Percentiles rank a stretch among this genome's conserved stretches.
Evolutionary conservation across 2,797 vertebrate species (phyloP).

Genomic region (Gambusia yucatana): DNA sequence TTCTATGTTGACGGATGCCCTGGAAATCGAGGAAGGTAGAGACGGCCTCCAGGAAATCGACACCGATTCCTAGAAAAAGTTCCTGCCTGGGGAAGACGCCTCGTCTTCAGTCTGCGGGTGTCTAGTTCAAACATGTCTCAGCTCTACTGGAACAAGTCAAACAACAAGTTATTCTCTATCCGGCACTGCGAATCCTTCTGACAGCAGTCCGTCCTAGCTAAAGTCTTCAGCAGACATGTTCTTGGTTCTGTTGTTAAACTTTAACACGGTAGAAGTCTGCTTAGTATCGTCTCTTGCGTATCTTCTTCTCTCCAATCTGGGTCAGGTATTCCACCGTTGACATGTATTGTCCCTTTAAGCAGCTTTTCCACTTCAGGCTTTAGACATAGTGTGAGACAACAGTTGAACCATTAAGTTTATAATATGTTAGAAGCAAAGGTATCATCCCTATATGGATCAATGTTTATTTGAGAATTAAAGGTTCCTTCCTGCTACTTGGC

Average conservation of each 20-base stretch:
- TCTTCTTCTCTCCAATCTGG: not conserved
- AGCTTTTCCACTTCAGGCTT: not conserved
- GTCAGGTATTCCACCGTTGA: not conserved
- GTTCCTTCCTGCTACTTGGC: not conserved
- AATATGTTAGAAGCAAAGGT: not conserved
- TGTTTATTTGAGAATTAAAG: not conserved
- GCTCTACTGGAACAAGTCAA: not conserved
- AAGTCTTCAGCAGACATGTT: not conserved
- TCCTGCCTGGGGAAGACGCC: not conserved
- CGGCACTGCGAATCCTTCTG: not conserved
- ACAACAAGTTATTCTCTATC: not conserved
- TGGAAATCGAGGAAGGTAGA: not conserved
- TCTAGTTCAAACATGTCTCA: slow-evolving; percentile 3
- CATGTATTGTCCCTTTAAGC: not conserved
- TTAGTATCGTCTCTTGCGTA: not conserved
- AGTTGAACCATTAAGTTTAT: not conserved
- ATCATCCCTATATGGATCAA: not conserved
- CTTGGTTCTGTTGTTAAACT: not conserved
- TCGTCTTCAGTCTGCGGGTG: not conserved
- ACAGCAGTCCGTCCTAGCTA: not conserved
- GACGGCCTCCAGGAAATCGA: not conserved
- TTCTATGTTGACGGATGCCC: not conserved
- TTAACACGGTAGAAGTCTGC: not conserved
- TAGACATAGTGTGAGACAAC: not conserved
- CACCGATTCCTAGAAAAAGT: not conserved